Evolutionary conservation across 2,888 invertebrate genomes (phyloP).

Genomic region (Eurytoma californica): DNA sequence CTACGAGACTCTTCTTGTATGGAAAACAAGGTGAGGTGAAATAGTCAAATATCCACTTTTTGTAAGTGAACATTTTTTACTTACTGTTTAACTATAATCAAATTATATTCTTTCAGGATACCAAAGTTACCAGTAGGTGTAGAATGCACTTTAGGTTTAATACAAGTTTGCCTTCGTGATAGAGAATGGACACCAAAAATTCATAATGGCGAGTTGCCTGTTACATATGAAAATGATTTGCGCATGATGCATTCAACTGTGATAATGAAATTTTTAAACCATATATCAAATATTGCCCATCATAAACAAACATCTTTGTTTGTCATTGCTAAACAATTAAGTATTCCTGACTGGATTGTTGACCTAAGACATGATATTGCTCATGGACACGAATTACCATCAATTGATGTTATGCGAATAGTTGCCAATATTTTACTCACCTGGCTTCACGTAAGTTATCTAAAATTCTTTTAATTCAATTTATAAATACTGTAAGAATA

Average conservation of each 20-base stretch:
- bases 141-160: slow-evolving; percentile 69
- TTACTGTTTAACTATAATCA: slow-evolving; percentile 9
- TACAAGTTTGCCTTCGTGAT: slow-evolving; percentile 70
- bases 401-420: slow-evolving; percentile 79
- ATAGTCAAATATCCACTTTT: neutral
- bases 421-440: slow-evolving; percentile 80
- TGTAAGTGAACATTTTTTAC: too few relatives aligned
- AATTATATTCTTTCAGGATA: slow-evolving; percentile 60
- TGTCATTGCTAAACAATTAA: slow-evolving; percentile 80
- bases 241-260: slow-evolving; percentile 80
- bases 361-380: slow-evolving; percentile 87
- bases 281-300: slow-evolving; percentile 78
- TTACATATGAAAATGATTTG: slow-evolving; percentile 75
- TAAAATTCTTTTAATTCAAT: neutral
- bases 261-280: slow-evolving; percentile 82
- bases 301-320: slow-evolving; percentile 77
- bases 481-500: neutral
- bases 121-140: slow-evolving; percentile 69
- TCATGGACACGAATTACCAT: slow-evolving; percentile 83
- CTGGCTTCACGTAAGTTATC: slow-evolving; percentile 80
- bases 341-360: slow-evolving; percentile 88
- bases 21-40: slow-evolving; percentile 70
- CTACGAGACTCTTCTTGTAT: slow-evolving; percentile 67
- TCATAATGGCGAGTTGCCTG: slow-evolving; percentile 63
- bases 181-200: slow-evolving; percentile 69